Percentiles rank a stretch among this genome's conserved stretches.
Conservation (phyloP, 2,888 invertebrate genomes). For the Apomyelois bistriatella region DNA sequence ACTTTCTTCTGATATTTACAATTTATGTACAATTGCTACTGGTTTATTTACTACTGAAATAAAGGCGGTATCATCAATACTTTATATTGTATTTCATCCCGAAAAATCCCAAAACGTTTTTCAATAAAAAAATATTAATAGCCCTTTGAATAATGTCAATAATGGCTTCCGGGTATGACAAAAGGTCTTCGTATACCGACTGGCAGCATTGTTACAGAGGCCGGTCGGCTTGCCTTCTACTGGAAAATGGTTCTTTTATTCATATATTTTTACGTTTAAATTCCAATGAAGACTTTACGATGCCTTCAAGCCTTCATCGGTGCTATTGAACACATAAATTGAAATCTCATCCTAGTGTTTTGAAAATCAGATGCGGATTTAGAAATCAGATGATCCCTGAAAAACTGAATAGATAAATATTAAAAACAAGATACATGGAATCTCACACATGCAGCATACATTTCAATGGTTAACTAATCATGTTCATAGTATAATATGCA, state of each 20-base stretch:
- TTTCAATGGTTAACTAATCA: too few species aligned
- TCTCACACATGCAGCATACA: too few species aligned
- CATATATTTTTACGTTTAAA: slow-evolving; percentile 58
- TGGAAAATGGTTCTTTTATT: slow-evolving; percentile 68
- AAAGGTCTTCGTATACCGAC: slow-evolving; percentile 65
- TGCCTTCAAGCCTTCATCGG: neutral
- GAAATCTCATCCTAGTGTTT: neutral
- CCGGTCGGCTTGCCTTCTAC: slow-evolving; percentile 55
- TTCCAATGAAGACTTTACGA: neutral
- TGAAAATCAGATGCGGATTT: neutral
- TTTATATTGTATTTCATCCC: slow-evolving; percentile 36
- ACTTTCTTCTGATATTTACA: too few species aligned
- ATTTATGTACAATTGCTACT: too few species aligned
- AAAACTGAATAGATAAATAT: too few species aligned
- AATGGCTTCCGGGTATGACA: slow-evolving; percentile 73
- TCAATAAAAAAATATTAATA: slow-evolving; percentile 67
- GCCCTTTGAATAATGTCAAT: slow-evolving; percentile 73
- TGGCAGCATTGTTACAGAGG: slow-evolving; percentile 58
- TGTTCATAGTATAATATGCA: too few species aligned
- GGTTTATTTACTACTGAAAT: too few species aligned
- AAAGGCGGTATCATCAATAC: neutral
- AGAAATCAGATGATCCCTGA: too few species aligned
- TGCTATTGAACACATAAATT: neutral
- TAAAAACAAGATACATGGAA: too few species aligned
- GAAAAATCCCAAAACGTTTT: slow-evolving; percentile 53